Base-by-base conservation (phyloP, 30 jellyfish, hydroid and myxozoan genomes). In the Calvadosia cruxmelitensis region DNA sequence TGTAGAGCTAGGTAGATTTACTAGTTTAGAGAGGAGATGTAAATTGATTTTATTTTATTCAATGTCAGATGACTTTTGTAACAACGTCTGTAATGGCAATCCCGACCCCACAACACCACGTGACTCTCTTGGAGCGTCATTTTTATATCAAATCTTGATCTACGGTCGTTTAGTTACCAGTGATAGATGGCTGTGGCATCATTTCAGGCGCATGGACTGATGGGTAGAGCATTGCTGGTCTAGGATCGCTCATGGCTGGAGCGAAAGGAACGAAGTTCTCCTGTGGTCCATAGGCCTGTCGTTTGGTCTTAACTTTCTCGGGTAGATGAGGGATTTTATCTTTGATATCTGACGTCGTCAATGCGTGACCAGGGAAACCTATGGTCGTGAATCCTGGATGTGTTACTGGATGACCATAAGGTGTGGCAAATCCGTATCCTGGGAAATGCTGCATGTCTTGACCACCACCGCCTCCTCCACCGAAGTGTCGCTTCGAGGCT, bases 381-480 rank as follows among this genome's bases (percentile, higher is more conserved):
- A 87, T 79, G n/a, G 97, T 87, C 24, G 97, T 87, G 75, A 80
- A 87, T 12, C 97, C 97, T 16, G 97, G 97, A 35, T 87, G 97
- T 5, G 97, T 87, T 32, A 87, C 97, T 1, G 97, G 97, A 64
- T 87, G 97, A 24, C 94, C 97, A 31, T 73, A 79, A 13, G 96
- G 94, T 64, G 87, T 74, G 16, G 96, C 93, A 48, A 52, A 72
- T 16, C 92, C 93, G 31, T 16, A 65, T 20, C 81, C 83, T 3
- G 68, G 62, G 50, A 25, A 36, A 29, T 36, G 62, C 29, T 67
- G 61, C 76, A 67, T 23, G n/a, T 15, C 72, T 16, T 68, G 52
- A 13, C 63, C 70, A 16, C 77, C 75, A 52, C 42, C n/a, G 49
- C 70, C 73, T 70, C 69, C 52, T 7, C 74, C 88, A 27, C 78